Evolutionary conservation across 2,888 invertebrate species (phyloP).

Genomic region (Andricus curvator): DNA sequence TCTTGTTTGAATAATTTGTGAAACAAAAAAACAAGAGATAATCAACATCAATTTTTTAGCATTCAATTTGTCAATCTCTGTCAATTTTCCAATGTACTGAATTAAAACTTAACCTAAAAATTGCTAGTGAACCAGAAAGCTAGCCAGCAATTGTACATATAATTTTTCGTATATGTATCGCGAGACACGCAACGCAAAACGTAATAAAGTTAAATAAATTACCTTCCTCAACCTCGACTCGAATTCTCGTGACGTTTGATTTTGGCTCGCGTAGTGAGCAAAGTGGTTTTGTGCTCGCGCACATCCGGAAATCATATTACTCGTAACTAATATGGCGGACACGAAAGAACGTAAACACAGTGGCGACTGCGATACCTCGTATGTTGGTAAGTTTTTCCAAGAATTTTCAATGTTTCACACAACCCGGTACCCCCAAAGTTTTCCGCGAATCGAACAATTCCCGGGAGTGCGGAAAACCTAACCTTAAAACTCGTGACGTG

Average conservation of each 20-base stretch:
- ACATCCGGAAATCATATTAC: conserved; percentile 69
- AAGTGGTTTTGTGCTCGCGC: conserved; percentile 59
- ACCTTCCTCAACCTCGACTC: conserved; percentile 35
- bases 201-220: conserved; percentile 24
- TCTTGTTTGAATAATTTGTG: neutral
- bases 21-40: neutral
- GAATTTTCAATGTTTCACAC: conserved; percentile 54
- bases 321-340: conserved; percentile 77
- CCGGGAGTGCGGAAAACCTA: neutral
- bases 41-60: neutral
- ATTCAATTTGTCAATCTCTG: neutral
- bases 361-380: conserved; percentile 73
- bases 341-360: conserved; percentile 80
- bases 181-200: neutral
- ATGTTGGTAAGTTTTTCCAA: conserved; percentile 73
- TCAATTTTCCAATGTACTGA: neutral
- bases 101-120: neutral
- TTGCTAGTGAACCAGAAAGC: neutral
- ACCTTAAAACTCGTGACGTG: conserved; percentile 37
- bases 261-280: conserved; percentile 60
- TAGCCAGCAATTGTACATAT: neutral
- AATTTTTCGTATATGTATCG: conserved; percentile 36
- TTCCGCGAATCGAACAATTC: neutral
- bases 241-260: conserved; percentile 23
- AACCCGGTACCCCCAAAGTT: neutral